Conservation (phyloP, 1,140 invertebrate genomes). For the Lasaia peninsularis region DNA sequence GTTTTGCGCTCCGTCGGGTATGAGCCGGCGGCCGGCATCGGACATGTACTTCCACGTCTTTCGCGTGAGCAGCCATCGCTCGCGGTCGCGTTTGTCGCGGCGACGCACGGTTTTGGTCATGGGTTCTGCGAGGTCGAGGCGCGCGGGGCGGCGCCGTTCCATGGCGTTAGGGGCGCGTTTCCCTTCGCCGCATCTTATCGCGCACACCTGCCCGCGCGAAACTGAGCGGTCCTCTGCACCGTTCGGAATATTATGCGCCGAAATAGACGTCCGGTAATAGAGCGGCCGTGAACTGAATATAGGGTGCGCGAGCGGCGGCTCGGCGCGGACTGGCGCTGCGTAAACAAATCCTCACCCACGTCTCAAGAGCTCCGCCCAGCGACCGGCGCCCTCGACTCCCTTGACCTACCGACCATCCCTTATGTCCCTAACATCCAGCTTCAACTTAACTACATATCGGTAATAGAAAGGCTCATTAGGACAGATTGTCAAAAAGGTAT, state of each 20-base stretch:
- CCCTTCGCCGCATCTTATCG: conserved; percentile 46
- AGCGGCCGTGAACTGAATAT: conserved; percentile 72
- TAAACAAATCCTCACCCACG: conserved; percentile 54
- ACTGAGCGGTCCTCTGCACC: conserved; percentile 62
- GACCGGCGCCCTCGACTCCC: conserved; percentile 27
- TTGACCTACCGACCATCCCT: conserved; percentile 40
- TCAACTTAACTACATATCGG: neutral
- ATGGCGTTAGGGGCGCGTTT: conserved; percentile 49
- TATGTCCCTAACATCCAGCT: neutral
- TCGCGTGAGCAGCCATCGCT: conserved; percentile 90
- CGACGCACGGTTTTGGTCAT: conserved; percentile 76
- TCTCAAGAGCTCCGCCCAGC: conserved; percentile 35
- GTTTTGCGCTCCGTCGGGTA: conserved; percentile 86
- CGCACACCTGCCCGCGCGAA: conserved; percentile 66
- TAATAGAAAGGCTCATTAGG: too few species aligned
- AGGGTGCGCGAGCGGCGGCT: conserved; percentile 55
- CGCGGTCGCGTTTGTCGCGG: conserved; percentile 79
- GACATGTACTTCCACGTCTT: conserved; percentile 95
- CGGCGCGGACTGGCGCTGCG: conserved; percentile 54
- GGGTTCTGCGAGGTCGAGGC: conserved; percentile 48
- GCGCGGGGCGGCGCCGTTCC: conserved; percentile 61
- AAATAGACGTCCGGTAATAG: conserved; percentile 73
- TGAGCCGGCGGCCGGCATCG: conserved; percentile 89
- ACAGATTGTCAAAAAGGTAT: too few species aligned
- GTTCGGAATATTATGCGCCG: conserved; percentile 65